Base-by-base conservation (phyloP, 2,888 invertebrate species). In the Spilarctia lutea region DNA sequence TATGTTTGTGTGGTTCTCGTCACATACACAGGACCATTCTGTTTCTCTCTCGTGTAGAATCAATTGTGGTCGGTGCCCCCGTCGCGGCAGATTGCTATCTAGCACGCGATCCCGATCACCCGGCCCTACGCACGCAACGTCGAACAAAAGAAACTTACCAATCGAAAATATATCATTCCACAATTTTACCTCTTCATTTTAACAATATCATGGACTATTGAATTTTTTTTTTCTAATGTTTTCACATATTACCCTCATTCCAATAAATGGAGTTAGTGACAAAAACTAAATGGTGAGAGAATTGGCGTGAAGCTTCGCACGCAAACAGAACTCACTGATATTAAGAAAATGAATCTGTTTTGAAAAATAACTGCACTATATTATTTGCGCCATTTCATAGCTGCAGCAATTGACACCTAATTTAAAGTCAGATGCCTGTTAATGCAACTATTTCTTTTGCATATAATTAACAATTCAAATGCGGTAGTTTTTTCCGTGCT, bases 381-480 rank as follows among this genome's bases (percentile, higher is more conserved):
- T 18, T 68, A 73, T 78, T 90, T 91, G 88, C 89, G 89, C 89
- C 75, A 88, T 92, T 93, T 91, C 88, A 89, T 84, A 86, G 86
- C 84, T 88, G 88, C 86, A 88, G 85, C 89, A 91, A 87, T 91
- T 91, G 90, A 86, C 92, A 93, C 92, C 92, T 92, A 94, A 93
- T 93, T 93, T 91, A 88, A 91, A 88, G 85, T 90, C 86, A 88
- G 89, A 89, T 91, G 88, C 87, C 86, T 85, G 89, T 91, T 92
- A 92, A 92, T 94, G 93, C 93, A 94, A 93, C 93, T 92, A 94
- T 95, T 94, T 94, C 93, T 91, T 91, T 92, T 91, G 84, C 81
- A 90, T 86, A 79, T 86, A 88, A 95, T 96, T 94, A 93, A 92
- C 94, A 94, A 95, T 94, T 94, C 94, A 93, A 95, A 95, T 94